phyloP scores from a whole-genome alignment of 1,140 invertebrate genomes.

The Monochamus saltuarius region DNA sequence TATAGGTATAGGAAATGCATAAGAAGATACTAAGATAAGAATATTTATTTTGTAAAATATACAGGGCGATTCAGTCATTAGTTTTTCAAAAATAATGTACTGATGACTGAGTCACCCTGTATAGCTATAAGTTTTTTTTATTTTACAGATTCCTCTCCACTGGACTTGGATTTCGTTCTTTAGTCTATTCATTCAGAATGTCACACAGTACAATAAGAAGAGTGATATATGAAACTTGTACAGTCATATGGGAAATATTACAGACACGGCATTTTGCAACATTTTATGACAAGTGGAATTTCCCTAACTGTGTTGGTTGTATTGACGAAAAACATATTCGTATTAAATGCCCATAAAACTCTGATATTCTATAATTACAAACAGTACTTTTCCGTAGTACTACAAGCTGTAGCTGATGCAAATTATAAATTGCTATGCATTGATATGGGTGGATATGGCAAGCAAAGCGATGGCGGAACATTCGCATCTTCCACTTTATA shows the following conservation, averaged over 20 bases:
- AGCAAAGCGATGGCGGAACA: slow-evolving; percentile 48
- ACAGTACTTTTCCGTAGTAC: slow-evolving; percentile 50
- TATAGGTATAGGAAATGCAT: slow-evolving; percentile 11
- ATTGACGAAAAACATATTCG: slow-evolving; percentile 54
- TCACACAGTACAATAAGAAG: slow-evolving; percentile 17
- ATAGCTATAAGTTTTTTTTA: slow-evolving; percentile 14
- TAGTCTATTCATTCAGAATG: slow-evolving; percentile 12
- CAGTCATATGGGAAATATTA: slow-evolving; percentile 10
- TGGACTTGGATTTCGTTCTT: slow-evolving; percentile 16
- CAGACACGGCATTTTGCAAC: slow-evolving; percentile 12
- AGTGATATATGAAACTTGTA: slow-evolving; percentile 18
- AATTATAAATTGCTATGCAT: slow-evolving; percentile 53
- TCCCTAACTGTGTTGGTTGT: slow-evolving; percentile 51
- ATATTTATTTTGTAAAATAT: slow-evolving; percentile 9
- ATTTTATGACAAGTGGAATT: slow-evolving; percentile 47
- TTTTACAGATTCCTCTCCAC: slow-evolving; percentile 17
- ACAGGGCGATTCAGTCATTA: slow-evolving; percentile 13
- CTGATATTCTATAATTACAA: slow-evolving; percentile 55
- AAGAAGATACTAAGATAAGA: slow-evolving; percentile 3
- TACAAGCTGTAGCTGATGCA: slow-evolving; percentile 54
- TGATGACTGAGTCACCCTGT: slow-evolving; percentile 4
- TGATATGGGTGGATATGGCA: slow-evolving; percentile 52
- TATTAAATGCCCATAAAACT: slow-evolving; percentile 43
- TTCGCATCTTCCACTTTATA: slow-evolving; percentile 23
- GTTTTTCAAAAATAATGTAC: not conserved